These are phyloP conservation scores for Mylabris phalerata DNA, from an alignment of 1,140 invertebrate genomes.

Conservation along the genomic window DNA sequence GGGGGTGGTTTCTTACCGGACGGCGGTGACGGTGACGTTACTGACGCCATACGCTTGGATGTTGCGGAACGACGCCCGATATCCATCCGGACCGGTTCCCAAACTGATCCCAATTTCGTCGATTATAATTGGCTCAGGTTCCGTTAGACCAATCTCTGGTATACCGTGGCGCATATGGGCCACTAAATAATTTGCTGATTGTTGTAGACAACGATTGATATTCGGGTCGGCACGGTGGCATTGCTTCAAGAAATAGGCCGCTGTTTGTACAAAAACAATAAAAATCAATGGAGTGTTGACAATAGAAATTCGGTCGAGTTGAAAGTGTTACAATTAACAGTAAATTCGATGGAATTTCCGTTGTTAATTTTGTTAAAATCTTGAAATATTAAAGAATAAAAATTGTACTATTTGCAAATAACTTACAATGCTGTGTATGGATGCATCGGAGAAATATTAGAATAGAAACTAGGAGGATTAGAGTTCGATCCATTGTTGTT, in stretches of 20 bases:
- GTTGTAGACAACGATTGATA: constrained; percentile 64
- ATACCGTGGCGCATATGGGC: constrained; percentile 58
- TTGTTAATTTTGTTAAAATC: too few relatives aligned
- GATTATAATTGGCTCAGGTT: constrained; percentile 67
- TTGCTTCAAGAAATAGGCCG: constrained; percentile 57
- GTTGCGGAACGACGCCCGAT: constrained; percentile 68
- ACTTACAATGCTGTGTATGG: too few relatives aligned
- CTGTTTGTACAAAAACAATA: constrained; percentile 11
- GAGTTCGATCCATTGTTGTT: not conserved
- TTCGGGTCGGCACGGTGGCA: constrained; percentile 60
- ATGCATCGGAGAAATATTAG: too few relatives aligned
- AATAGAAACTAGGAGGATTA: not conserved
- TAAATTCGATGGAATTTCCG: not conserved
- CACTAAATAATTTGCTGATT: constrained; percentile 63
- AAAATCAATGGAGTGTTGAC: not conserved
- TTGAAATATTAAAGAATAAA: too few relatives aligned
- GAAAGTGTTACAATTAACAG: constrained; percentile 7
- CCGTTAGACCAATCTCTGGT: constrained; percentile 56
- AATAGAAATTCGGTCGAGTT: constrained; percentile 6
- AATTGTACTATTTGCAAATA: too few relatives aligned
- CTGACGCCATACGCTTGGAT: constrained; percentile 72
- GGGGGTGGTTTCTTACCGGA: constrained; percentile 49
- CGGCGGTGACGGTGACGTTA: constrained; percentile 64
- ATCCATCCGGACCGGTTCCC: constrained; percentile 68
- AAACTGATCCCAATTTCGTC: constrained; percentile 73